These are phyloP conservation scores for Cetonia aurata DNA, from an alignment of 2,888 invertebrate genomes.

Conservation along the genomic window DNA sequence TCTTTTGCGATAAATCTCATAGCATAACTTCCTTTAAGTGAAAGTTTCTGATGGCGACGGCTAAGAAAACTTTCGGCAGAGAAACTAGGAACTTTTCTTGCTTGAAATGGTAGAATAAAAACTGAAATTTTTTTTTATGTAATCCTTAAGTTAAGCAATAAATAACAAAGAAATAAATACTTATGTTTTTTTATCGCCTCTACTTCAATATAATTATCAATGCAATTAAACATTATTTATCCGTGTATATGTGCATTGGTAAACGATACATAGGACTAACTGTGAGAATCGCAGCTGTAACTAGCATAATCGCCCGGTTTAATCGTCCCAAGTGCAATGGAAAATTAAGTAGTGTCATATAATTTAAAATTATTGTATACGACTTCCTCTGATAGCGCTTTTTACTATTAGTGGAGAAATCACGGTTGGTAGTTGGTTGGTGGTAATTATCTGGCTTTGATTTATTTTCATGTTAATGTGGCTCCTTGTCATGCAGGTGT, in stretches of 20 bases:
- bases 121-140: no score
- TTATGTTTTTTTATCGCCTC: neutral
- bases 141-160: no score
- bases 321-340: constrained; percentile 33
- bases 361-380: constrained; percentile 44
- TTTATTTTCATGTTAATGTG: constrained; percentile 23
- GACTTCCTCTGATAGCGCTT: constrained; percentile 37
- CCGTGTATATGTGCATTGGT: constrained; percentile 23
- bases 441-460: constrained; percentile 24
- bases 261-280: constrained; percentile 20
- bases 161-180: no score
- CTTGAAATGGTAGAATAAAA: no score
- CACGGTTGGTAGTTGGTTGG: neutral
- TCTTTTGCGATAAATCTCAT: neutral
- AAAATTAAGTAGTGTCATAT: constrained; percentile 41
- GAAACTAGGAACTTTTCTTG: no score
- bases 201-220: constrained; percentile 1
- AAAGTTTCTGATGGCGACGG: neutral
- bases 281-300: constrained; percentile 10
- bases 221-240: constrained; percentile 23
- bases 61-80: neutral
- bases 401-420: constrained; percentile 16
- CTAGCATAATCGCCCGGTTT: constrained; percentile 24
- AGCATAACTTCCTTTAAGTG: neutral
- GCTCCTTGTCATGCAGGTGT: constrained; percentile 11